Evolutionary conservation across 2,888 invertebrate species (phyloP), one percentile per base, ranked within the genome.

Genomic region (Macrosiphum euphorbiae): DNA sequence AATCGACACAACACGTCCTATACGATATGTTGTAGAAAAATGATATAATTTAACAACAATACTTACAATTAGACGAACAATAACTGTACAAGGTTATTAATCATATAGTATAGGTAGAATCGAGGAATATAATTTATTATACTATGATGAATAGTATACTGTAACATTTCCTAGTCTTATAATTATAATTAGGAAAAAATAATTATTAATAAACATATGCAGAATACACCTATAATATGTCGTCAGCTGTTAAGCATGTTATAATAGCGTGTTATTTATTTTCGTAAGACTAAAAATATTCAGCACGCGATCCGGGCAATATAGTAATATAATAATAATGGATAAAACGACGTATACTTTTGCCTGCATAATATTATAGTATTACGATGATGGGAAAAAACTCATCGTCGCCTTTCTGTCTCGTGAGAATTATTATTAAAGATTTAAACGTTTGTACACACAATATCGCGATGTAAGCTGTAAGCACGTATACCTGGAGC

Each of bases 391-490:
- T 78, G n/a, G n/a, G n/a, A 67, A 67, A 67, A 78, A 78, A 78
- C 7, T n/a, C 67, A 78, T 78, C n/a, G n/a, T 78, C 67, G 7
- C 35, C 67, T 35, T 28, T 61, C 67, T 7, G 67, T 78, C 67
- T 35, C 67, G 67, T 78, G 67, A 78, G n/a, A 78, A 86, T 86
- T 78, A 78, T 78, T 78, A 67, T 20, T 55, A 78, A 78, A 16
- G 67, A 35, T 78, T 78, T 78, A n/a, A 78, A 78, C 61, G 35
- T 78, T 78, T 78, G 1, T 78, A 78, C n/a, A 67, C 67, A 67
- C 67, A 35, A 0, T 16, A 78, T 8, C 67, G 35, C n/a, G n/a
- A n/a, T n/a, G n/a, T n/a, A n/a, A n/a, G n/a, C 35, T 35, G 16
- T 78, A 78, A 78, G 4, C 67, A 78, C 20, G 16, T 78, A 35